Evolutionary conservation across 2,797 vertebrate species (phyloP).

Genomic region (Enteromius treurensis): DNA sequence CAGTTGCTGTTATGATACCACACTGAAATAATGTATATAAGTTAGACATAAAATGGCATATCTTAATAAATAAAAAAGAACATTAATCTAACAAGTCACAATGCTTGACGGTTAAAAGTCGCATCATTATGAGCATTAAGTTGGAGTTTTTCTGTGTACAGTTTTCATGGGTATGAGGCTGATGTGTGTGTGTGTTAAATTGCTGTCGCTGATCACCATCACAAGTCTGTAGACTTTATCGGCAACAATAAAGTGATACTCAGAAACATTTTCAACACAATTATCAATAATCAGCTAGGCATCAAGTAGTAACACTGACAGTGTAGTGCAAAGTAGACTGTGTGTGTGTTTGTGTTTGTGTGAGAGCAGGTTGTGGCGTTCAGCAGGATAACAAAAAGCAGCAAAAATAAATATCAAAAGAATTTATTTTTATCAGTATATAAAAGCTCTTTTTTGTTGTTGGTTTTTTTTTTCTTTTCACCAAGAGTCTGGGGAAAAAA

Average conservation of each 20-base stretch:
- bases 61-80: slow-evolving; percentile 59
- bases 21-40: slow-evolving; percentile 76
- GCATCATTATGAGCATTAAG: slow-evolving; percentile 49
- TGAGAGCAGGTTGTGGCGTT: slow-evolving; percentile 93
- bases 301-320: slow-evolving; percentile 99
- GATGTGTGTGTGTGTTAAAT: slow-evolving; percentile 58
- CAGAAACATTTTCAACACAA: slow-evolving; percentile 74
- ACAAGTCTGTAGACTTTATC: slow-evolving; percentile 39
- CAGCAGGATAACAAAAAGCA: slow-evolving; percentile 99
- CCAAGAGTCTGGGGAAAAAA: slow-evolving; percentile 99
- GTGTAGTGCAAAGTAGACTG: slow-evolving; percentile 98
- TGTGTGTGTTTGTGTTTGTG: slow-evolving; percentile 70
- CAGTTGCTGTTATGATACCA: slow-evolving; percentile 80
- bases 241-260: slow-evolving; percentile 56
- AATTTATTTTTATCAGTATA: slow-evolving; percentile 91
- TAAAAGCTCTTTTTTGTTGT: slow-evolving; percentile 92
- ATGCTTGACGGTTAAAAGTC: slow-evolving; percentile 50
- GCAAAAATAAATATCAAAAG: slow-evolving; percentile 99
- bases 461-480: slow-evolving; percentile 88
- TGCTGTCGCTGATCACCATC: slow-evolving; percentile 58
- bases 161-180: slow-evolving; percentile 52
- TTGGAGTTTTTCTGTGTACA: slow-evolving; percentile 50
- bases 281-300: slow-evolving; percentile 76
- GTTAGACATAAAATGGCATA: slow-evolving; percentile 72
- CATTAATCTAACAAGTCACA: slow-evolving; percentile 57